Conservation (phyloP, 1,140 invertebrate species). For the Zaprionus gabonicus region DNA sequence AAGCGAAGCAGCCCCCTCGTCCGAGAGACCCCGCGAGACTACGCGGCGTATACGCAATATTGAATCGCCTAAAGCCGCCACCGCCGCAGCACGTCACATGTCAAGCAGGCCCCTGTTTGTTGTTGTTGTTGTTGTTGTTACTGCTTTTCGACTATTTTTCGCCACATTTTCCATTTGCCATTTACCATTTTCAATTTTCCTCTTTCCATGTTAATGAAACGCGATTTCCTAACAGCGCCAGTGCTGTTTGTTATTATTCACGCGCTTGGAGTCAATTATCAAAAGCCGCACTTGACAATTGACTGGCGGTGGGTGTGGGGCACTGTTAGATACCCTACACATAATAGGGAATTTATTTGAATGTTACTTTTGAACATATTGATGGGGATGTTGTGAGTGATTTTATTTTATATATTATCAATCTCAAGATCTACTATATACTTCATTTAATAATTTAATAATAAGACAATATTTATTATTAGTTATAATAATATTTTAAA, state of each 20-base stretch:
- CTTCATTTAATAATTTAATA: too few species aligned
- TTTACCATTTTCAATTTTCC: conserved; percentile 62
- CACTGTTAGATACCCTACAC: neutral
- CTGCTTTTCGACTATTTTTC: conserved; percentile 29
- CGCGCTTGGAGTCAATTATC: conserved; percentile 77
- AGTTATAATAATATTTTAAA: too few species aligned
- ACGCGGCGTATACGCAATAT: conserved; percentile 66
- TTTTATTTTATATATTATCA: too few species aligned
- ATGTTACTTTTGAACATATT: too few species aligned
- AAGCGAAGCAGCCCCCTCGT: conserved; percentile 11
- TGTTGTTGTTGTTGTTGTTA: conserved; percentile 1
- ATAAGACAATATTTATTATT: too few species aligned
- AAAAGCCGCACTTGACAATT: conserved; percentile 45
- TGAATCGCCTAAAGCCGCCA: conserved; percentile 38
- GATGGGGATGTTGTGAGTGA: too few species aligned
- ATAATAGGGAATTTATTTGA: too few species aligned
- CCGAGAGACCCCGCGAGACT: neutral
- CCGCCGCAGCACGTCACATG: conserved; percentile 48
- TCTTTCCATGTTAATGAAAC: conserved; percentile 76
- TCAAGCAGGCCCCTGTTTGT: conserved; percentile 36
- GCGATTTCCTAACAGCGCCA: conserved; percentile 71
- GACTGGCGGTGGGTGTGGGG: neutral
- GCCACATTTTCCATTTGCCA: conserved; percentile 52
- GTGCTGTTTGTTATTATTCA: conserved; percentile 76
- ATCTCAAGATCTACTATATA: too few species aligned